Base-by-base conservation (phyloP, 2,888 invertebrate species). In the Thyatira batis region DNA sequence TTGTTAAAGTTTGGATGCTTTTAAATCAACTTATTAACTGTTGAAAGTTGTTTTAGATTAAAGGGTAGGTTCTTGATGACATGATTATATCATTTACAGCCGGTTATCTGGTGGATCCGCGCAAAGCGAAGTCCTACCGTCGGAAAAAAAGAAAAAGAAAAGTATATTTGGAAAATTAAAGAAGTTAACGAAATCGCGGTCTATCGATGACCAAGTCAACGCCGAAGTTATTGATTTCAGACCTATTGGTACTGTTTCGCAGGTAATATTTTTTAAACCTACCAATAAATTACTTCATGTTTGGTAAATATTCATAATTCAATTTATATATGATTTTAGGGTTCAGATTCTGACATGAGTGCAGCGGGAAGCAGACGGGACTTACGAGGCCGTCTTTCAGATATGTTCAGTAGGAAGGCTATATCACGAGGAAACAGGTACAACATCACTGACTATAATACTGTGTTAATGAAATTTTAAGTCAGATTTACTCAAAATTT, bases 31-130 rank as follows among this genome's bases (percentile, higher is more conserved):
- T n/a, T n/a, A n/a, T n/a, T n/a, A n/a, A n/a, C n/a, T n/a, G n/a
- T n/a, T n/a, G n/a, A n/a, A n/a, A n/a, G n/a, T n/a, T n/a, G n/a
- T n/a, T n/a, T n/a, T n/a, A n/a, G n/a, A n/a, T n/a, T n/a, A n/a
- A n/a, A n/a, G n/a, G n/a, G n/a, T n/a, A n/a, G n/a, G n/a, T n/a
- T n/a, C n/a, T n/a, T n/a, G 17, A 17, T 33, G 39, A 17, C 25
- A 45, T 49, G 33, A 28, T 51, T 25, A 45, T 45, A 33, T 44
- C 60, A 10, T 61, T 69, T 69, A 46, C 78, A 94, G 96, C 70
- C 95, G 97, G 44, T 87, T 97, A 65, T 97, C 97, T 0, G 95
- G 95, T 45, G 96, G 96, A 10, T 97, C 97, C 0, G 96, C 96
- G 0, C 96, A 97, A 82, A 97, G 97, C 81, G 97, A 97, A 73